These are phyloP conservation scores for Aramus guarauna DNA, from an alignment of 2,113 vertebrate species.

Conservation along the genomic window DNA sequence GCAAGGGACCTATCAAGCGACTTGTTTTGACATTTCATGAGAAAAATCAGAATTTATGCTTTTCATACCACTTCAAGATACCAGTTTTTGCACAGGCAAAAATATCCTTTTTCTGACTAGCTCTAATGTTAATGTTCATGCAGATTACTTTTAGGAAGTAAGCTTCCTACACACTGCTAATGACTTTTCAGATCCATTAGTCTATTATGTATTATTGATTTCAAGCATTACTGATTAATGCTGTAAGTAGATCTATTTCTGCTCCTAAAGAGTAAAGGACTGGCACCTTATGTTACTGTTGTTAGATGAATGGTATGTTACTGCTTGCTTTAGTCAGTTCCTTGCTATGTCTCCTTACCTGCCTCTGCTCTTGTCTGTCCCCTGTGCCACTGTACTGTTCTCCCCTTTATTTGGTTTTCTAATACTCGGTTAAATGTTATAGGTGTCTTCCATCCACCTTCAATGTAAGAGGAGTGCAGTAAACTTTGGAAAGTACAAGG, in stretches of 20 bases:
- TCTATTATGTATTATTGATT: slow-evolving; percentile 18
- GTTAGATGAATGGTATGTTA: not conserved
- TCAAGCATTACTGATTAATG: not conserved
- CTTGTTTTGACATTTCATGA: not conserved
- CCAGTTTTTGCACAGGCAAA: not conserved
- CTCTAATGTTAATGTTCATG: not conserved
- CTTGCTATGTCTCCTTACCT: not conserved
- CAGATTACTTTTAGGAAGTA: not conserved
- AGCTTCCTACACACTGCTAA: not conserved
- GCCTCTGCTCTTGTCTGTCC: not conserved
- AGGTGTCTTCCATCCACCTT: not conserved
- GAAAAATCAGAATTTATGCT: not conserved
- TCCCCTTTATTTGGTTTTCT: not conserved
- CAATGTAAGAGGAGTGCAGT: not conserved
- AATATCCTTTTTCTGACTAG: not conserved
- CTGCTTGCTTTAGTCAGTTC: not conserved
- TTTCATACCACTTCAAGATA: not conserved
- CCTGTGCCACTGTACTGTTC: not conserved
- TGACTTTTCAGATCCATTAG: slow-evolving; percentile 28
- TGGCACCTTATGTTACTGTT: not conserved
- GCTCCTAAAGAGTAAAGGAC: not conserved
- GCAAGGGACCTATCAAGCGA: not conserved
- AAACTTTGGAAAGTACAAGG: not conserved
- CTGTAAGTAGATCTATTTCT: not conserved
- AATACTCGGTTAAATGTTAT: not conserved